Conservation (phyloP, 2,888 invertebrate species). For the Paralinhomoeus sp. region DNA sequence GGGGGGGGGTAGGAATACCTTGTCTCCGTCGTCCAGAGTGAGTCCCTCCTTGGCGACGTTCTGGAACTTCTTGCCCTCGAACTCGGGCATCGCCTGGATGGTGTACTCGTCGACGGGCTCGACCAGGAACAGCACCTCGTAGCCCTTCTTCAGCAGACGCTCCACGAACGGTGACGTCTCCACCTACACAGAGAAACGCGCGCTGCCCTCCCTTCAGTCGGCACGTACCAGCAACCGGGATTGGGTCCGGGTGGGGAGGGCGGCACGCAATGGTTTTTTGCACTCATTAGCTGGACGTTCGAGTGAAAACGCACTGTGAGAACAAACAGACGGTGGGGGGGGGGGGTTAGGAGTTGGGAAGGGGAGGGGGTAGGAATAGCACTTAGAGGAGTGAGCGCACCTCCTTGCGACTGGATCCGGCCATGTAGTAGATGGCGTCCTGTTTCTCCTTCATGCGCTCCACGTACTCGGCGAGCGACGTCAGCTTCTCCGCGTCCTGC, state of each 20-base stretch:
- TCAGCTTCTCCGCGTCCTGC: slow-evolving; percentile 37
- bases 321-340: too few relatives aligned
- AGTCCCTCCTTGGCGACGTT: slow-evolving; percentile 86
- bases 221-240: too few relatives aligned
- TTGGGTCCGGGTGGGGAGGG: too few relatives aligned
- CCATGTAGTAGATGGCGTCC: slow-evolving; percentile 83
- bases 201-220: too few relatives aligned
- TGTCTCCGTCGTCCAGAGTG: slow-evolving; percentile 20
- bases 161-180: slow-evolving; percentile 76
- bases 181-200: slow-evolving; percentile 40
- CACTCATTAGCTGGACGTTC: too few relatives aligned
- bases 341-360: too few relatives aligned
- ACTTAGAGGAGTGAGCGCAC: too few relatives aligned
- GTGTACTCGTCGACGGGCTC: slow-evolving; percentile 97
- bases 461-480: slow-evolving; percentile 65
- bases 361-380: too few relatives aligned
- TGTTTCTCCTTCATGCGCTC: slow-evolving; percentile 82
- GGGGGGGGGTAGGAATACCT: too few relatives aligned
- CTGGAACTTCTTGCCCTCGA: slow-evolving; percentile 95
- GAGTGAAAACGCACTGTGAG: too few relatives aligned
- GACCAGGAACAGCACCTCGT: slow-evolving; percentile 70
- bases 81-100: slow-evolving; percentile 82
- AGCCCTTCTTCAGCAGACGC: slow-evolving; percentile 66
- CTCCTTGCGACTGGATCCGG: slow-evolving; percentile 61
- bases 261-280: too few relatives aligned